A percentile compares a stretch with the other conserved stretches of the same genome.
phyloP scores from a whole-genome alignment of 2,888 invertebrate species.

The Apomyelois bistriatella region DNA sequence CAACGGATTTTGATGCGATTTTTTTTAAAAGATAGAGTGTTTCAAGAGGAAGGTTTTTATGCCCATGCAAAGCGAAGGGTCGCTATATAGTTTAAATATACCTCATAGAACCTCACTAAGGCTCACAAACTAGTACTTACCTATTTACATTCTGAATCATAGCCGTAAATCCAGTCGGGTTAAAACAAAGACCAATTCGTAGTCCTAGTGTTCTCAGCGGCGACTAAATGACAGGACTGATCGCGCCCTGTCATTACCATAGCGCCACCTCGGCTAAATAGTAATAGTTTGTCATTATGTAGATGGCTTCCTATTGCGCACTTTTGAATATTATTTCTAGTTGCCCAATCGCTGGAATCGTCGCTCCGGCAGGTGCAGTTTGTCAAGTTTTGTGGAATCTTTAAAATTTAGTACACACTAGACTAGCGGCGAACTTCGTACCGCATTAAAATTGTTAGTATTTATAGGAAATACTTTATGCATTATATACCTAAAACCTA shows the following conservation, averaged over 20 bases:
- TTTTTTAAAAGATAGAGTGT: no score
- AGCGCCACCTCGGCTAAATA: conserved; percentile 11
- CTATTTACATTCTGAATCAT: not conserved
- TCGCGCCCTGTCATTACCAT: conserved; percentile 11
- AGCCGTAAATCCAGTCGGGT: not conserved
- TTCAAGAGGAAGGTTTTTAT: no score
- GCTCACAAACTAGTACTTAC: no score
- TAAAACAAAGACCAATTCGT: not conserved
- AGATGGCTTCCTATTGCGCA: conserved; percentile 15
- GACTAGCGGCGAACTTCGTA: no score
- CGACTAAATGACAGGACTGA: conserved; percentile 9
- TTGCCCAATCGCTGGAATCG: conserved; percentile 1
- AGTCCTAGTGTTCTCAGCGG: not conserved
- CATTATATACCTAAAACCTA: no score
- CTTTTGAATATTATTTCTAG: not conserved
- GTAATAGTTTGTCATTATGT: conserved; percentile 14
- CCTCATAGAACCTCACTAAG: no score
- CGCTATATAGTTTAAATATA: no score
- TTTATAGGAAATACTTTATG: no score
- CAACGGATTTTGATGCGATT: no score
- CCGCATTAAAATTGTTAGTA: no score
- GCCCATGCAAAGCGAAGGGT: no score
- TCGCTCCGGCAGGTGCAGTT: not conserved
- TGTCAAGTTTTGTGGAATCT: not conserved
- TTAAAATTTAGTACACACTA: no score